Evolutionary conservation across 2,888 invertebrate species (phyloP).

Genomic region (Aplocera efformata): DNA sequence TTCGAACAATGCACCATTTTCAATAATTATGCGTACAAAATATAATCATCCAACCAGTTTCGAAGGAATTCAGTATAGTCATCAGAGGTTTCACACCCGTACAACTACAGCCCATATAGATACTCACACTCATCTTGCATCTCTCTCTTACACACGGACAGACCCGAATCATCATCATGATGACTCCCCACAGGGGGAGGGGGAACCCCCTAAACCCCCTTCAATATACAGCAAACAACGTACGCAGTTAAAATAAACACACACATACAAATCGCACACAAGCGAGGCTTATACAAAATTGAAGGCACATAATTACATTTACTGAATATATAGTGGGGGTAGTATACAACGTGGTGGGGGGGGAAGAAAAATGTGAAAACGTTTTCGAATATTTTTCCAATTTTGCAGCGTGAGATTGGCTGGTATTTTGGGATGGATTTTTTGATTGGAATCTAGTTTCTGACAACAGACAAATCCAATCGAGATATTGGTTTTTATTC

Average conservation of each 20-base stretch:
- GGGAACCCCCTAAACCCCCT: slow-evolving; percentile 40
- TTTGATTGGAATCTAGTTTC: slow-evolving; percentile 9
- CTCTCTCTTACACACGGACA: slow-evolving; percentile 63
- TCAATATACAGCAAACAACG: slow-evolving; percentile 68
- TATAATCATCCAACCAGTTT: slow-evolving; percentile 33
- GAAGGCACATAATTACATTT: slow-evolving; percentile 70
- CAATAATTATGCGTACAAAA: background rate
- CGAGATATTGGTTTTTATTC: no score
- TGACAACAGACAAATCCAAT: no score
- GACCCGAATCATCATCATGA: slow-evolving; percentile 72
- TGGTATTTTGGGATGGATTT: slow-evolving; percentile 16
- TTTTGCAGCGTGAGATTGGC: slow-evolving; percentile 34
- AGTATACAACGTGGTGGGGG: slow-evolving; percentile 30
- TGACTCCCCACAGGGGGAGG: slow-evolving; percentile 30
- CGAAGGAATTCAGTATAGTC: slow-evolving; percentile 49
- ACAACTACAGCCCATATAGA: slow-evolving; percentile 37
- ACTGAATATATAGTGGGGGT: slow-evolving; percentile 42
- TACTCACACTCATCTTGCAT: slow-evolving; percentile 47
- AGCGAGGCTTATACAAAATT: slow-evolving; percentile 66
- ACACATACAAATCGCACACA: slow-evolving; percentile 25
- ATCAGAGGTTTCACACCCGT: slow-evolving; percentile 34
- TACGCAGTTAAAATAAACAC: slow-evolving; percentile 64
- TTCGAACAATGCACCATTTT: no score
- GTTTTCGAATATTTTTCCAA: slow-evolving; percentile 49
- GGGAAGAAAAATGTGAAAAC: slow-evolving; percentile 46